Conservation (phyloP, 2,797 vertebrate genomes). For the Apogon hyalosoma region DNA sequence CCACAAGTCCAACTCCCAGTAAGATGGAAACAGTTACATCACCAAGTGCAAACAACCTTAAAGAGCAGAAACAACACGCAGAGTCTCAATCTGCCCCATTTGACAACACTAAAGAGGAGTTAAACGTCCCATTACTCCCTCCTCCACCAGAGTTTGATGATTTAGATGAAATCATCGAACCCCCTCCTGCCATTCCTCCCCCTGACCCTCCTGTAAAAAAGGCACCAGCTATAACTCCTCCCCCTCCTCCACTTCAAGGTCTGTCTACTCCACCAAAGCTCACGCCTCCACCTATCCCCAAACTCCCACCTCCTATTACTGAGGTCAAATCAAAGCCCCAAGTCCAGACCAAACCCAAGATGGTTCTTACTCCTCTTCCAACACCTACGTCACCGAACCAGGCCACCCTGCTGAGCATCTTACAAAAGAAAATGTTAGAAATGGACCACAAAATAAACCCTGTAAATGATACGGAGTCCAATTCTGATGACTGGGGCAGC, state of each 20-base stretch:
- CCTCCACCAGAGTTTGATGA: conserved; percentile 85
- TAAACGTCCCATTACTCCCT: conserved; percentile 73
- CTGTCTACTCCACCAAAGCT: conserved; percentile 38
- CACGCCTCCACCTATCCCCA: conserved; percentile 42
- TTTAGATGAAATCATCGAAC: conserved; percentile 54
- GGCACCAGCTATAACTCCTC: neutral
- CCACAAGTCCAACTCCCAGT: conserved; percentile 20
- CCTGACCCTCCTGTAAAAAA: conserved; percentile 71
- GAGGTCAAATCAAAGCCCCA: conserved; percentile 54
- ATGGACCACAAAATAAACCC: conserved; percentile 82
- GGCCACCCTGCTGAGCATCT: conserved; percentile 83
- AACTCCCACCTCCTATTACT: conserved; percentile 41
- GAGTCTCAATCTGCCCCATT: conserved; percentile 16
- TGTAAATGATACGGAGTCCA: conserved; percentile 59
- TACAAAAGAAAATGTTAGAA: conserved; percentile 87
- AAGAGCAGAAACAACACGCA: conserved; percentile 26
- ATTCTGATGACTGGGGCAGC: conserved; percentile 80
- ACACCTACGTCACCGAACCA: conserved; percentile 69
- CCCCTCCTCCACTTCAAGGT: conserved; percentile 29
- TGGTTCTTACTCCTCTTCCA: conserved; percentile 36
- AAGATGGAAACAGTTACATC: conserved; percentile 10
- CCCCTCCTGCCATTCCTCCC: conserved; percentile 65
- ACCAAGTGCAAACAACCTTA: conserved; percentile 17
- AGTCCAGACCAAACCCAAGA: conserved; percentile 52
- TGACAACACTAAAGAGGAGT: conserved; percentile 44